Conservation (phyloP, 2,797 vertebrate species). For the Eurystomus glaucurus region DNA sequence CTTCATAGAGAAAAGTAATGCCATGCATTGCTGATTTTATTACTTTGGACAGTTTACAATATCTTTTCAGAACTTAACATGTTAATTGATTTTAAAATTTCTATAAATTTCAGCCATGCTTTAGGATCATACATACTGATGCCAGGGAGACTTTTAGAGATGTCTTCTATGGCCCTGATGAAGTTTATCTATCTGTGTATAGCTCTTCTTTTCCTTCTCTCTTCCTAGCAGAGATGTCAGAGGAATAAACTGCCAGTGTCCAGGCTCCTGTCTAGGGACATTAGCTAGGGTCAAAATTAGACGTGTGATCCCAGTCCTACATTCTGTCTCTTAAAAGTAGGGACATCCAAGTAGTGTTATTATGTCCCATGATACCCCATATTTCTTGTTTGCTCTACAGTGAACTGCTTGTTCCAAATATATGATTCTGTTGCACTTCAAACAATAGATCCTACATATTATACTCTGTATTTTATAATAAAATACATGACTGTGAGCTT, state of each 20-base stretch:
- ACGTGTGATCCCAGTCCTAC: rapidly evolving
- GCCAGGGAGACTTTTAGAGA: neutral
- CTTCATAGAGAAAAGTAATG: conserved; percentile 80
- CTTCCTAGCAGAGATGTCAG: neutral
- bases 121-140: conserved; percentile 32
- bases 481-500: neutral
- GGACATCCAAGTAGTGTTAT: neutral
- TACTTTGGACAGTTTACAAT: conserved; percentile 82
- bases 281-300: neutral
- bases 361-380: neutral
- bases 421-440: neutral
- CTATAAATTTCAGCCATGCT: conserved; percentile 64
- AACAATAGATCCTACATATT: neutral
- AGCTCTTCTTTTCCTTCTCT: neutral
- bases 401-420: neutral
- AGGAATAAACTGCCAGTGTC: neutral
- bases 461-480: neutral
- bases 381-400: neutral
- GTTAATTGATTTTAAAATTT: conserved; percentile 85
- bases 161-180: neutral
- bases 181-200: neutral
- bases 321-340: neutral
- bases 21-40: conserved; percentile 85
- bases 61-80: conserved; percentile 76
- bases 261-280: neutral